A percentile compares a stretch with the other conserved stretches of the same genome.
Conservation (phyloP, 2,888 invertebrate species). For the Hirtodrosophila confusa region DNA sequence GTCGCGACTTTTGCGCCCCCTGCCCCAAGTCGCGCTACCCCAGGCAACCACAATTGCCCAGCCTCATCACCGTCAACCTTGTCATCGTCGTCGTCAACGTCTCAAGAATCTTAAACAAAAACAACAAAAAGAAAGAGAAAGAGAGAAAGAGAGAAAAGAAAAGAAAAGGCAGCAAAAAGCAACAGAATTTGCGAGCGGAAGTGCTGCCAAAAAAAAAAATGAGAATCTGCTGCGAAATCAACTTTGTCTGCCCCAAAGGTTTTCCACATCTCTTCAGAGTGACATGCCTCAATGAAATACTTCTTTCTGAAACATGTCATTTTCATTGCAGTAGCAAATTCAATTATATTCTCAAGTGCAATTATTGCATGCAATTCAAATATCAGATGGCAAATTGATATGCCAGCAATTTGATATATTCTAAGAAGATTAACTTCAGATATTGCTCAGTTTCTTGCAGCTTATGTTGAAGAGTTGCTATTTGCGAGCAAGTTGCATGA, state of each 20-base stretch:
- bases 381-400: too few species aligned
- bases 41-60: slow-evolving; percentile 37
- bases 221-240: slow-evolving; percentile 9
- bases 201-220: slow-evolving; percentile 33
- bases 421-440: too few species aligned
- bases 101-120: slow-evolving; percentile 45
- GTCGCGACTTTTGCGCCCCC: neutral
- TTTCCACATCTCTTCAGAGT: neutral
- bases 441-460: too few species aligned
- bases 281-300: too few species aligned
- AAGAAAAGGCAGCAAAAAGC: slow-evolving; percentile 12
- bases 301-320: too few species aligned
- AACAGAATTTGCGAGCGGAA: slow-evolving; percentile 41
- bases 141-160: slow-evolving; percentile 1
- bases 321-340: too few species aligned
- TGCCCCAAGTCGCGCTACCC: neutral
- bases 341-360: too few species aligned
- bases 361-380: too few species aligned
- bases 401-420: too few species aligned
- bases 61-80: slow-evolving; percentile 17
- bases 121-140: neutral
- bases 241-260: neutral
- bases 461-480: too few species aligned
- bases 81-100: slow-evolving; percentile 47
- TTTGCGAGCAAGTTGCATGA: too few species aligned